These are phyloP conservation scores for Colius striatus DNA, from an alignment of 2,113 vertebrate genomes.

Conservation along the genomic window DNA sequence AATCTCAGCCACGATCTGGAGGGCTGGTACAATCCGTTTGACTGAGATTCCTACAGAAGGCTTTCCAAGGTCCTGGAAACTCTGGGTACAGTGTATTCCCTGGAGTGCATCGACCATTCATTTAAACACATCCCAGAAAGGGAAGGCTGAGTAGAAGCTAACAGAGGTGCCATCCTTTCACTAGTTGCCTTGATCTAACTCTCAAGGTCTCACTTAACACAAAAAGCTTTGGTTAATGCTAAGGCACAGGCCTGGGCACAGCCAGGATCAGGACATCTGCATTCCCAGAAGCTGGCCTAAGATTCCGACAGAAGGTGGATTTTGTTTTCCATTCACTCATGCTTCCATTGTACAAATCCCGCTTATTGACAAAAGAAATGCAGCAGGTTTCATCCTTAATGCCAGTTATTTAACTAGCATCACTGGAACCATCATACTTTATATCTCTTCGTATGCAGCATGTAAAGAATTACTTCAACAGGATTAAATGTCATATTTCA, in stretches of 20 bases:
- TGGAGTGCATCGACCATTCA: not conserved
- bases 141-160: not conserved
- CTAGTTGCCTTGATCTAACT: not conserved
- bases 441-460: not conserved
- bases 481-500: conserved; percentile 46
- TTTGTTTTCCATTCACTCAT: conserved; percentile 7
- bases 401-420: conserved; percentile 9
- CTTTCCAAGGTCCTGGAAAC: not conserved
- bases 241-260: not conserved
- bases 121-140: not conserved
- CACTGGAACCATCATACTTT: not conserved
- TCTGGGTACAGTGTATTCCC: not conserved
- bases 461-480: conserved; percentile 19
- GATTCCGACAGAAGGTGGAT: not conserved
- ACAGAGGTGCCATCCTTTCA: not conserved
- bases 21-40: not conserved
- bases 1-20: not conserved
- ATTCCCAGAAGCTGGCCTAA: not conserved
- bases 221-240: not conserved
- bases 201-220: not conserved
- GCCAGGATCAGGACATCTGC: not conserved
- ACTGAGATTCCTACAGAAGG: not conserved
- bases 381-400: not conserved
- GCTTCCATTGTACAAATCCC: not conserved
- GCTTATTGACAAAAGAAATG: not conserved